Percentiles rank a stretch among this genome's conserved stretches.
Evolutionary conservation across 2,888 invertebrate genomes (phyloP).

Genomic region (Melanostoma mellinum): DNA sequence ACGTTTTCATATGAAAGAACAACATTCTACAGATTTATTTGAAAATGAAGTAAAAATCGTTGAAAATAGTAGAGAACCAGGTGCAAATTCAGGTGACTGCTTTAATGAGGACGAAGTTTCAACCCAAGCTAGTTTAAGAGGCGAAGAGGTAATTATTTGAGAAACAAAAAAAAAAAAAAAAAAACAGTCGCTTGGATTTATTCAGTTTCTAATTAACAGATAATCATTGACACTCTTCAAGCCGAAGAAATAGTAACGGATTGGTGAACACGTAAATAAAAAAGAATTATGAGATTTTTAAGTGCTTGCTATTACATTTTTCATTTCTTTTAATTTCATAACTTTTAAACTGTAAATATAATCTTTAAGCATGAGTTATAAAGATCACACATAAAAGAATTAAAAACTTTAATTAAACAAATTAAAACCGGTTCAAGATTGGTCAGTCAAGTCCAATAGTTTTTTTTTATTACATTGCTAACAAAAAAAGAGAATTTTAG

Average conservation of each 20-base stretch:
- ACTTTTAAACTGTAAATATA: too few species aligned
- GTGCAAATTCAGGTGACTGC: constrained; percentile 27
- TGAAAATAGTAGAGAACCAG: constrained; percentile 8
- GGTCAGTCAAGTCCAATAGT: too few species aligned
- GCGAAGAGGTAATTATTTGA: constrained; percentile 76
- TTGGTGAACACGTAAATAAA: constrained; percentile 75
- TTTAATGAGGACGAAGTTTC: constrained; percentile 76
- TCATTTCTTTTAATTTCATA: too few species aligned
- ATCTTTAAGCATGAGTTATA: too few species aligned
- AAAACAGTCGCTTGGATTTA: background rate
- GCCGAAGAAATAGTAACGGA: constrained; percentile 80
- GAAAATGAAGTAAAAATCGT: constrained; percentile 55
- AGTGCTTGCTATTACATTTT: too few species aligned
- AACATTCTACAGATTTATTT: constrained; percentile 81
- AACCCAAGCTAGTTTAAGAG: constrained; percentile 76
- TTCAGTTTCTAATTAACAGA: constrained; percentile 74
- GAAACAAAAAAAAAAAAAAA: background rate
- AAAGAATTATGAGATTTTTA: too few species aligned
- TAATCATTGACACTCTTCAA: constrained; percentile 78
- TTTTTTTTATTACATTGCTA: too few species aligned
- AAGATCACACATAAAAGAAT: too few species aligned
- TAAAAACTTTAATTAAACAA: too few species aligned
- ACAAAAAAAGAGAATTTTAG: too few species aligned
- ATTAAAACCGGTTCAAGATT: too few species aligned
- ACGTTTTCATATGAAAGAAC: constrained; percentile 87